Base-by-base conservation (phyloP, 2,888 invertebrate species). In the Germaria angustata region DNA sequence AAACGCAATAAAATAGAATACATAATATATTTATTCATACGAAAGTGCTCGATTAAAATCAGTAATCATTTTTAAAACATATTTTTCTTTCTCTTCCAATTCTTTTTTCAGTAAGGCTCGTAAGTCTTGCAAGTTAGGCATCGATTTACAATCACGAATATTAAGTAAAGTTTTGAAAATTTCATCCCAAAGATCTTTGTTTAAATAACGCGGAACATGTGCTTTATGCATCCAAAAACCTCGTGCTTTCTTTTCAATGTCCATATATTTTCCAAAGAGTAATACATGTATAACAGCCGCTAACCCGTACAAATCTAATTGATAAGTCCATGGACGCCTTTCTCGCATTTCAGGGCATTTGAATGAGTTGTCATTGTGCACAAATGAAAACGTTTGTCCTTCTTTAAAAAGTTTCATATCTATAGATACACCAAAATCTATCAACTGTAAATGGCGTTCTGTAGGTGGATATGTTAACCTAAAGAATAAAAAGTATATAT, bases 391-490 rank as follows among this genome's bases (percentile, higher is more conserved):
- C 51, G 94, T 94, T 36, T 96, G 95, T 53, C 93, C 94, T 84
- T 94, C 92, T 13, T 96, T 95, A 87, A 96, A 96, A 84, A 96
- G 92, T 57, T 94, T 93, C 96, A 98, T 96, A 90, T 99, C 99
- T 89, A 99, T 98, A 85, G 97, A 95, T 88, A 97, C 95, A 36
- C 99, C 99, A 91, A 97, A 97, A 92, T 99, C 99, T 87, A 98
- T 98, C 71, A 99, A 92, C 88, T 96, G 96, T 86, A 98, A 91
- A 32, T 94, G 94, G 46, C 95, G 93, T 72, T 93, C 81, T 22
- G 87, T 88, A 11, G 85, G 81, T 7, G 87, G 87, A 17, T 85
- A 85, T 92, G 83, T 92, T 90, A 92, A 93, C 92, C 91, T 95
- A 93, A 78, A 93, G 91, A 76, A 49, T 78, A 93, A 49, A 44